A percentile compares a stretch with the other conserved stretches of the same genome.
phyloP scores from a whole-genome alignment of 2,888 invertebrate species.

The Chrysina gloriosa region DNA sequence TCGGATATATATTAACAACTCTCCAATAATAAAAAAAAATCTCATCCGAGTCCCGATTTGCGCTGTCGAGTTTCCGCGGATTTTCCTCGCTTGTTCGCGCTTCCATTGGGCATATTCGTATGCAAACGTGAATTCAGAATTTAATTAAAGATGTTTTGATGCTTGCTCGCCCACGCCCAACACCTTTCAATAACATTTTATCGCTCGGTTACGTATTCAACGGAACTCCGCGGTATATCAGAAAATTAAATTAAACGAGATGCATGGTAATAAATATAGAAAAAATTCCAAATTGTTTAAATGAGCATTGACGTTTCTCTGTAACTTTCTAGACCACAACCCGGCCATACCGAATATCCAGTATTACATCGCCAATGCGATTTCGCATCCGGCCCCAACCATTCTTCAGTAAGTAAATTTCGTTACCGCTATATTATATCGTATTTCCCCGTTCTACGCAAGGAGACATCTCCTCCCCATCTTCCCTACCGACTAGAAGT shows the following conservation, averaged over 20 bases:
- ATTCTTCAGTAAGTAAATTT: slow-evolving; percentile 24
- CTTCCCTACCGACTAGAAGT: slow-evolving; percentile 1
- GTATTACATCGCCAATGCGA: slow-evolving; percentile 5
- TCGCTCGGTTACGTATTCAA: too few relatives aligned
- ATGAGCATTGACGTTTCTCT: too few relatives aligned
- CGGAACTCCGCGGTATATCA: too few relatives aligned
- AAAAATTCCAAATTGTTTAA: too few relatives aligned
- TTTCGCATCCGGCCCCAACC: neutral
- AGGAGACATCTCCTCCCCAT: neutral
- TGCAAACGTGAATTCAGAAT: neutral
- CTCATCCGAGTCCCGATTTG: neutral
- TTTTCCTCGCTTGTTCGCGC: neutral
- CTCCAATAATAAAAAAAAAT: slow-evolving; percentile 35
- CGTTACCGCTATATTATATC: slow-evolving; percentile 17
- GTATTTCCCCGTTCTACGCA: neutral
- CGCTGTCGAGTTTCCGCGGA: neutral
- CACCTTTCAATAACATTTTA: neutral
- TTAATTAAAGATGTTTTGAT: slow-evolving; percentile 7
- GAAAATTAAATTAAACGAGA: too few relatives aligned
- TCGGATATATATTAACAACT: slow-evolving; percentile 42
- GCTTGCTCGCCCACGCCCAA: too few relatives aligned
- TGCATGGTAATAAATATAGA: too few relatives aligned
- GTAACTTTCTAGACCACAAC: neutral
- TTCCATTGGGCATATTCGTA: neutral
- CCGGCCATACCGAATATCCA: neutral